Percentiles rank a stretch among this genome's conserved stretches.
These are phyloP conservation scores for Engraulis encrasicolus DNA, from an alignment of 2,113 vertebrate species.

Conservation along the genomic window DNA sequence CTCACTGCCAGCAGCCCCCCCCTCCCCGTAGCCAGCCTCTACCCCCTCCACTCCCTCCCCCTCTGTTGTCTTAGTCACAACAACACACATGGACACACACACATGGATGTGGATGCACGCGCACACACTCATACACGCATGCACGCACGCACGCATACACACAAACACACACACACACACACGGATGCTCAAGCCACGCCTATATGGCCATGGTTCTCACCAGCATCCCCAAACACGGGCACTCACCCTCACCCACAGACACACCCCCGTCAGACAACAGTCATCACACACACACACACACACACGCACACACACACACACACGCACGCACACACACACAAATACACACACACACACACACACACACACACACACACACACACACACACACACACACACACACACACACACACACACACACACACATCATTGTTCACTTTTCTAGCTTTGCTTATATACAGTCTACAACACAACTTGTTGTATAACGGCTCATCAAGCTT, in stretches of 20 bases:
- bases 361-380: not conserved
- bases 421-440: slow-evolving; percentile 21
- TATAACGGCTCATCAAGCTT: slow-evolving; percentile 5
- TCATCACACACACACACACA: slow-evolving; percentile 2
- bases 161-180: slow-evolving; percentile 30
- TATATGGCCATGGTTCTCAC: slow-evolving; percentile 9
- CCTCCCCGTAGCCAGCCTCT: too few relatives aligned
- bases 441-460: not conserved
- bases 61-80: slow-evolving; percentile 53
- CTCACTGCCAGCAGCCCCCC: slow-evolving; percentile 85
- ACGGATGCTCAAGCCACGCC: slow-evolving; percentile 23
- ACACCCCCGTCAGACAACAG: not conserved
- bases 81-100: slow-evolving; percentile 50
- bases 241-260: not conserved
- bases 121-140: slow-evolving; percentile 27
- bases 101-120: too few relatives aligned
- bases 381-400: too few relatives aligned
- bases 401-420: not conserved
- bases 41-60: too few relatives aligned
- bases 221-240: slow-evolving; percentile 2
- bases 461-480: not conserved
- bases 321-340: too few relatives aligned
- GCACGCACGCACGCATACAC: slow-evolving; percentile 30
- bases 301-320: not conserved
- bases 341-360: not conserved